phyloP scores from a whole-genome alignment of 2,113 vertebrate species.

The Danio rerio region GRCz12tu NC_133190.1:33219001-33219500 shows the following conservation, averaged over 20 bases:
- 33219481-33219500: constrained; percentile 47
- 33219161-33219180: constrained; percentile 28
- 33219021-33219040: constrained; percentile 35
- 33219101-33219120: constrained; percentile 35
- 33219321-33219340: background rate
- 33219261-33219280: constrained; percentile 33
- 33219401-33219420: constrained; percentile 60
- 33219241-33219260: background rate
- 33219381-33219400: constrained; percentile 42
- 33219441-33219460: constrained; percentile 61
- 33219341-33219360: constrained; percentile 38
- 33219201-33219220: constrained; percentile 46
- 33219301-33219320: constrained; percentile 9
- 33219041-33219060: constrained; percentile 2
- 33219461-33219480: constrained; percentile 63
- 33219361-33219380: constrained; percentile 45
- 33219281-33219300: background rate
- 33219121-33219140: constrained; percentile 44
- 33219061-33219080: background rate
- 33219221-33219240: constrained; percentile 42
- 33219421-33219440: constrained; percentile 62
- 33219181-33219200: constrained; percentile 46
- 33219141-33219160: constrained; percentile 53
- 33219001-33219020: constrained; percentile 25
- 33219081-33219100: constrained; percentile 41